Evolutionary conservation across 2,888 invertebrate species (phyloP), one percentile per base, ranked within the genome.

Genomic region (Cantharis rufa): DNA sequence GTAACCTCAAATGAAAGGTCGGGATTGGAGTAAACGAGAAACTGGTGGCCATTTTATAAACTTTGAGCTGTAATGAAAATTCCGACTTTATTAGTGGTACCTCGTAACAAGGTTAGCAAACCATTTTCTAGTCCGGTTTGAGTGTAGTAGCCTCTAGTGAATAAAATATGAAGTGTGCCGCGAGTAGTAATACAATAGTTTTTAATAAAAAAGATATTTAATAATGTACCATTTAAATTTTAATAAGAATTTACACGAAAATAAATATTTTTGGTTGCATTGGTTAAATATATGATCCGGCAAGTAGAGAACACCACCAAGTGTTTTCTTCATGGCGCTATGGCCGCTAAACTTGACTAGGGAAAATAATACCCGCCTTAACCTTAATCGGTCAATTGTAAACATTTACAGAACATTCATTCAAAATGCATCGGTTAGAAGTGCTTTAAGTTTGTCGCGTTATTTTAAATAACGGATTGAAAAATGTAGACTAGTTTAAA

Each of bases 11-110:
- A 86, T 82, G 84, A 80, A 79, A 82, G 62, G 32, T 77, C 80
- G 74, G 81, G 84, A 89, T 90, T 90, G 89, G 90, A 84, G 76
- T 83, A 83, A 77, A 82, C 77, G 75, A 70, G 81, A 80, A 81
- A 82, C 82, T 87, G 89, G 90, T 91, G 90, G 92, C 92, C 92
- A 92, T 92, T 90, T 92, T 92, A 90, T 90, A 91, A 92, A 92
- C 91, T 89, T 91, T 90, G 91, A 90, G 90, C 85, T 86, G 84
- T 72, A 75, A 84, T 83, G 85, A 84, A 85, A 84, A 86, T 84
- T 81, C 81, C 79, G 83, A 84, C 79, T 81, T 82, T 82, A 83
- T 81, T 82, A 81, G 80, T 69, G 79, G 70, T 76, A 79, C 85
- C 84, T 78, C 89, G 83, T 89, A 89, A 89, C 89, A 91, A 91